A percentile compares a stretch with the other conserved stretches of the same genome.
These are phyloP conservation scores for Verasper variegatus DNA, from an alignment of 2,113 vertebrate species.

Conservation along the genomic window DNA sequence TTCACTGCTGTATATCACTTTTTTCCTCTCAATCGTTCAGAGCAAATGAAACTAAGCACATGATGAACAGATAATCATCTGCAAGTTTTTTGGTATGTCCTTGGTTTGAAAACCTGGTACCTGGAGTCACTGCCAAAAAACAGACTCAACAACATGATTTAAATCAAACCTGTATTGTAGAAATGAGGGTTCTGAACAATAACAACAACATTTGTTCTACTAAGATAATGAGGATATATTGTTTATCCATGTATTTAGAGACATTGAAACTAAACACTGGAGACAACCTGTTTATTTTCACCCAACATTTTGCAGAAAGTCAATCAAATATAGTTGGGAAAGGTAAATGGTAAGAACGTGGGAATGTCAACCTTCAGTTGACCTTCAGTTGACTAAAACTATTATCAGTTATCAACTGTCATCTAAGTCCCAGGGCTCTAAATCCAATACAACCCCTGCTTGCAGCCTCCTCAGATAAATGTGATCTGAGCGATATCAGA, in stretches of 20 bases:
- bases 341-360: too few relatives aligned
- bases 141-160: too few relatives aligned
- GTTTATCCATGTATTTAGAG: too few relatives aligned
- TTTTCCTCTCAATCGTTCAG: neutral
- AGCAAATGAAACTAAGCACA: neutral
- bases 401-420: neutral
- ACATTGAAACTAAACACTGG: too few relatives aligned
- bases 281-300: too few relatives aligned
- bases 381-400: neutral
- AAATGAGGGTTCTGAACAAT: too few relatives aligned
- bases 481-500: constrained; percentile 18
- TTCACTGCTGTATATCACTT: neutral
- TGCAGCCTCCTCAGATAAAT: neutral
- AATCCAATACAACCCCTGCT: constrained; percentile 6
- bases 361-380: neutral
- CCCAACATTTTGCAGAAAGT: too few relatives aligned
- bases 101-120: neutral
- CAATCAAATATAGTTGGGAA: too few relatives aligned
- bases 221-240: too few relatives aligned
- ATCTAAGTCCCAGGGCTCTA: neutral
- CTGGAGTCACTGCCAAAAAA: too few relatives aligned
- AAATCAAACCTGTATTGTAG: too few relatives aligned
- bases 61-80: neutral
- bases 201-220: too few relatives aligned
- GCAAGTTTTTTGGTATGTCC: neutral